A percentile compares a stretch with the other conserved stretches of the same genome.
phyloP scores from a whole-genome alignment of 2,797 vertebrate species.

The Chaetodon trifasciatus region DNA sequence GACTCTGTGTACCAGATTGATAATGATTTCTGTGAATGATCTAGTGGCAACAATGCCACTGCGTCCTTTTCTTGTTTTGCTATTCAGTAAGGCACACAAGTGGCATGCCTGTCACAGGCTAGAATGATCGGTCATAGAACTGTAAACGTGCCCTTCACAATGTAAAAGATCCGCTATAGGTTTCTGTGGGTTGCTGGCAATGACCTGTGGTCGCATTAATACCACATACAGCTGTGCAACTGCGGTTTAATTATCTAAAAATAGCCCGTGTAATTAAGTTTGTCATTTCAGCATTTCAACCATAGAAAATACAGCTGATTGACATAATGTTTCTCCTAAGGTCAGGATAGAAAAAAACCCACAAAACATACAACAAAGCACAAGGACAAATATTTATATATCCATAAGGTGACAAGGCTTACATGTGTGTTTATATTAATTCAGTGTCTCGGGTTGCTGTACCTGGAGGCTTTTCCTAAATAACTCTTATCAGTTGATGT shows the following conservation, averaged over 20 bases:
- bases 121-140: slow-evolving; percentile 66
- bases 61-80: slow-evolving; percentile 48
- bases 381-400: not conserved
- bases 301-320: not conserved
- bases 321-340: not conserved
- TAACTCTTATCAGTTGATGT: too few relatives aligned
- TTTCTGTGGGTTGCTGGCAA: slow-evolving; percentile 42
- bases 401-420: not conserved
- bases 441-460: not conserved
- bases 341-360: not conserved
- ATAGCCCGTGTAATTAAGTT: too few relatives aligned
- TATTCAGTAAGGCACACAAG: slow-evolving; percentile 52
- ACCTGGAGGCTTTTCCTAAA: not conserved
- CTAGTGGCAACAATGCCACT: slow-evolving; percentile 24
- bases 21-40: not conserved
- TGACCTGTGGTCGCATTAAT: not conserved
- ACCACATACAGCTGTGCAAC: not conserved
- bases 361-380: too few relatives aligned
- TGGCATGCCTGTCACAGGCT: slow-evolving; percentile 48
- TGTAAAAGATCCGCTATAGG: slow-evolving; percentile 32
- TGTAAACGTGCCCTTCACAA: slow-evolving; percentile 42
- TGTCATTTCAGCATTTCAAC: not conserved
- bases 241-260: too few relatives aligned
- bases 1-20: not conserved
- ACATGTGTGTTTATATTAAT: not conserved